phyloP scores from a whole-genome alignment of 2,888 invertebrate genomes.

The Drosophila diplacantha region DNA sequence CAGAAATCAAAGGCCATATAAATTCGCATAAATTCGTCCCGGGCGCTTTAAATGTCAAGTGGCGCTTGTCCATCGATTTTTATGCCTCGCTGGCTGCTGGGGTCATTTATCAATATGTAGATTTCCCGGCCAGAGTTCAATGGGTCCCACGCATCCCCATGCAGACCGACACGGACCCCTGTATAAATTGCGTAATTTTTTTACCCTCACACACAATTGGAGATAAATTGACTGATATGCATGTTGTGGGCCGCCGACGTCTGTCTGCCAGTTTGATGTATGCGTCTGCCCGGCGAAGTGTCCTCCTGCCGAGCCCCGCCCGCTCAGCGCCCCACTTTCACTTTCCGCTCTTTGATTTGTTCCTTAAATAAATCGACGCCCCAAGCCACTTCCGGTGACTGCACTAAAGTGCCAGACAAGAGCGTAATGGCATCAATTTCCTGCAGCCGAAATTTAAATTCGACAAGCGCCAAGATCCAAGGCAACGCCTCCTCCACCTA shows the following conservation, averaged over 20 bases:
- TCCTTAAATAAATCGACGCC: constrained; percentile 56
- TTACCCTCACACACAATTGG: constrained; percentile 40
- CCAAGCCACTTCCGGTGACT: constrained; percentile 45
- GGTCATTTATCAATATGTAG: constrained; percentile 71
- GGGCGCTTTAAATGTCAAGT: constrained; percentile 48
- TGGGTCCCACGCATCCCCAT: constrained; percentile 43
- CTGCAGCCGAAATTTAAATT: constrained; percentile 62
- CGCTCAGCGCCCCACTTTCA: constrained; percentile 42
- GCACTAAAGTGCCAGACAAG: constrained; percentile 43
- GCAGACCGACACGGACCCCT: constrained; percentile 12
- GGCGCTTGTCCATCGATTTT: constrained; percentile 58
- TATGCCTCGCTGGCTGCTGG: constrained; percentile 39
- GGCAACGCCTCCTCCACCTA: constrained; percentile 24
- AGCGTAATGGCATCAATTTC: constrained; percentile 69
- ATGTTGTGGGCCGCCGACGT: constrained; percentile 51
- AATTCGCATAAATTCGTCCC: constrained; percentile 46
- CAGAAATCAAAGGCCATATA: constrained; percentile 24
- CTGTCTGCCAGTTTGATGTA: constrained; percentile 55
- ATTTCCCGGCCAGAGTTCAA: constrained; percentile 58
- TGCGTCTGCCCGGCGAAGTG: constrained; percentile 54
- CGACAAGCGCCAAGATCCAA: constrained; percentile 35
- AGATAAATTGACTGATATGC: constrained; percentile 66
- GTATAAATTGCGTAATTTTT: constrained; percentile 50
- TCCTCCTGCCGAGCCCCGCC: constrained; percentile 8
- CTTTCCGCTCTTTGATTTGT: constrained; percentile 45